A percentile compares a stretch with the other conserved stretches of the same genome.
Conservation (phyloP, 1,140 invertebrate genomes). For the Triops cancriformis region DNA sequence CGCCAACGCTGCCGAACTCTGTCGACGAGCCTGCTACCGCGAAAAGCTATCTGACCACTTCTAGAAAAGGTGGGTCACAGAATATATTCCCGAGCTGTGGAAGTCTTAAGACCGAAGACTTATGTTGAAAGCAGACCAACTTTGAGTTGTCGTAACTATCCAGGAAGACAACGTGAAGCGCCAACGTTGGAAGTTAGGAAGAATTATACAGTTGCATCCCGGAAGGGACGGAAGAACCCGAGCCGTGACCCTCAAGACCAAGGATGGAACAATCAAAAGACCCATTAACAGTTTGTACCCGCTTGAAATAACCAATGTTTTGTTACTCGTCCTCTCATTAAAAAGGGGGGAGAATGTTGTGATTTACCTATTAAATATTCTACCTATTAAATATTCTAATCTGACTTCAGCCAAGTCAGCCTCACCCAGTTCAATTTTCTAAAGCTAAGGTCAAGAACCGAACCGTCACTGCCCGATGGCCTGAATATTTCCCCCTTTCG, state of each 20-base stretch:
- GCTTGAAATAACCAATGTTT: slow-evolving; percentile 21
- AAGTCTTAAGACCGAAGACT: not conserved
- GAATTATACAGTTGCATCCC: not conserved
- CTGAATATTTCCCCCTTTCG: no score
- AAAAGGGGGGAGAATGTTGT: no score
- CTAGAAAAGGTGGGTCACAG: not conserved
- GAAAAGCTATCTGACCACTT: not conserved
- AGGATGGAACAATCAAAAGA: slow-evolving; percentile 21
- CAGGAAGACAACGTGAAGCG: slow-evolving; percentile 23
- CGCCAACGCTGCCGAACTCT: not conserved
- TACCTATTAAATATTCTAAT: no score
- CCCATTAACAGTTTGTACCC: slow-evolving; percentile 30
- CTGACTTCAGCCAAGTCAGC: no score
- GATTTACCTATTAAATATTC: no score
- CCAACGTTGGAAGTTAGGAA: slow-evolving; percentile 28
- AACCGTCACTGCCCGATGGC: no score
- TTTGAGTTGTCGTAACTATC: slow-evolving; percentile 29
- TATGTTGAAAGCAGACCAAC: not conserved
- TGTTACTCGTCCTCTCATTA: no score
- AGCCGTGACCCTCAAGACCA: slow-evolving; percentile 22
- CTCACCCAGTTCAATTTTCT: no score
- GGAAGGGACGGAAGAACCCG: slow-evolving; percentile 27
- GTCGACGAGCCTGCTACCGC: not conserved
- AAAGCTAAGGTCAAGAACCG: no score
- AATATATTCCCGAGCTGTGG: not conserved